Evolutionary conservation across 1,140 invertebrate genomes (phyloP).

Genomic region (Procambarus clarkii): DNA sequence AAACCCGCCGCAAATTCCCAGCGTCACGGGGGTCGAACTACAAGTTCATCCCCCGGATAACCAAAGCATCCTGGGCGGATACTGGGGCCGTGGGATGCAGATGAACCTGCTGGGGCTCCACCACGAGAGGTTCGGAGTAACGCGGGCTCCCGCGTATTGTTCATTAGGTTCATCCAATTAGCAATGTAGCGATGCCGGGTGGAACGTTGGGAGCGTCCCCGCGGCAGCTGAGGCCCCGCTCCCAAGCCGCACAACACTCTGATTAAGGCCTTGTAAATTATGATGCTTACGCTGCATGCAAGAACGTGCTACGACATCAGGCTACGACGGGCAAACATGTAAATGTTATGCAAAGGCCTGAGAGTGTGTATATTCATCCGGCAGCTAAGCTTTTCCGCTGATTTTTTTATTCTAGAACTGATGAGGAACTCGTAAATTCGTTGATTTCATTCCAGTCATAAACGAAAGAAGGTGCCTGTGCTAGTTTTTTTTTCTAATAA

Average conservation of each 20-base stretch:
- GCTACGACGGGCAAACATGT: slow-evolving; percentile 26
- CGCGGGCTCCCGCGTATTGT: slow-evolving; percentile 46
- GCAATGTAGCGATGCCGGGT: slow-evolving; percentile 53
- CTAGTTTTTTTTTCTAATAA: not conserved
- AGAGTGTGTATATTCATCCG: slow-evolving; percentile 37
- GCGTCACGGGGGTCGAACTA: not conserved
- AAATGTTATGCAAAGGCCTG: slow-evolving; percentile 14
- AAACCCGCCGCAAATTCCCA: not conserved
- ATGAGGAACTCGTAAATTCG: not conserved
- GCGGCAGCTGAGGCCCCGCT: slow-evolving; percentile 44
- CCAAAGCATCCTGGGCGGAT: not conserved
- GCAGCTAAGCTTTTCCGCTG: not conserved
- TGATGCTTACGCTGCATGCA: slow-evolving; percentile 55
- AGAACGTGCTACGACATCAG: slow-evolving; percentile 30
- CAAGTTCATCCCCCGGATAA: not conserved
- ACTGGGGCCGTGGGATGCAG: not conserved
- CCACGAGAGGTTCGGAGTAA: slow-evolving; percentile 38
- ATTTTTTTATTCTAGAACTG: not conserved
- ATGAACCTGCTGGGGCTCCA: not conserved
- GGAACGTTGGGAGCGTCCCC: slow-evolving; percentile 19
- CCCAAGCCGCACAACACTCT: slow-evolving; percentile 17
- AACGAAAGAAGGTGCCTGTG: not conserved
- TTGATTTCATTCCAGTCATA: not conserved
- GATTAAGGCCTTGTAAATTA: slow-evolving; percentile 61
- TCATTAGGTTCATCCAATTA: slow-evolving; percentile 69